A percentile compares a stretch with the other conserved stretches of the same genome.
Evolutionary conservation across 2,797 vertebrate genomes (phyloP).

Genomic region (Muscicapa comitata): DNA sequence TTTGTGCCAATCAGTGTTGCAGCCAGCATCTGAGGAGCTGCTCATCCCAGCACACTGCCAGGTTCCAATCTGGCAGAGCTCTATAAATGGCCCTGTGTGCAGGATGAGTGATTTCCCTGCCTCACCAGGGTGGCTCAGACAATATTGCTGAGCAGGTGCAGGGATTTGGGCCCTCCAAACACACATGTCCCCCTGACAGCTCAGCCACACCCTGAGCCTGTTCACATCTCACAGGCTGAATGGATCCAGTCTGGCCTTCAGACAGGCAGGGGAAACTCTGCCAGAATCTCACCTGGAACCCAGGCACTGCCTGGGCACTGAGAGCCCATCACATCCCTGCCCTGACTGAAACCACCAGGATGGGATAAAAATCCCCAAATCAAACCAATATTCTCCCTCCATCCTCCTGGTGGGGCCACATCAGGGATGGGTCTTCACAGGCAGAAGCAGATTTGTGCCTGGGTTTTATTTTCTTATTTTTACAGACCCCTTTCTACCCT

Average conservation of each 20-base stretch:
- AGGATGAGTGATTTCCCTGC: constrained; percentile 1
- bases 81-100: not conserved
- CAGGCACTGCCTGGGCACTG: too few relatives aligned
- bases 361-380: not conserved
- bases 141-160: not conserved
- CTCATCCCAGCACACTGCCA: not conserved
- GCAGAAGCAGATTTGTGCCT: not conserved
- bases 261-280: accelerated
- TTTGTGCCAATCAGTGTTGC: not conserved
- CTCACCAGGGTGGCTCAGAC: not conserved
- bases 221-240: not conserved
- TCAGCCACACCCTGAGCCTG: not conserved
- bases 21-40: not conserved
- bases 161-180: not conserved
- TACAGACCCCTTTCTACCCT: not conserved
- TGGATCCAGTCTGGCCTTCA: not conserved
- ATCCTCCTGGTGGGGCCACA: not conserved
- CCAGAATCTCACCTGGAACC: not conserved
- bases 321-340: not conserved
- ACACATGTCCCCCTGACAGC: not conserved
- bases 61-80: constrained; percentile 11
- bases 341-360: not conserved
- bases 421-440: not conserved
- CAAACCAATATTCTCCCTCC: accelerated
- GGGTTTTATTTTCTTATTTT: not conserved